phyloP scores from a whole-genome alignment of 2,888 invertebrate genomes.

The Mythimna loreyi region DNA sequence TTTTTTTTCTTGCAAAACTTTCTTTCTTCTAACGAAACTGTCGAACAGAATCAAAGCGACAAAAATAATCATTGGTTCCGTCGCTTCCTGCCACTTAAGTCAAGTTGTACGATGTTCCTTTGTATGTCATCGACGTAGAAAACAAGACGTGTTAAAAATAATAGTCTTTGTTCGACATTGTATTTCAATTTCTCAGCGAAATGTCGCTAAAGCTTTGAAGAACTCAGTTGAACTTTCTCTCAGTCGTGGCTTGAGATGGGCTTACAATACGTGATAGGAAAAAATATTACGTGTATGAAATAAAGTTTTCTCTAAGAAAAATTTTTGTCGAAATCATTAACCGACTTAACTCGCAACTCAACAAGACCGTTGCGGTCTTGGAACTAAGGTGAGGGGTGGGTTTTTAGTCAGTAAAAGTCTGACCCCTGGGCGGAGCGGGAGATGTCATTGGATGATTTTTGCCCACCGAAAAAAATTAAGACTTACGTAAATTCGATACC shows the following conservation, averaged over 20 bases:
- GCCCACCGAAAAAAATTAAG: too few species aligned
- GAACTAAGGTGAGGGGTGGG: too few species aligned
- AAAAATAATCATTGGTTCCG: conserved; percentile 30
- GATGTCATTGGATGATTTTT: too few species aligned
- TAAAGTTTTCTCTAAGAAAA: too few species aligned
- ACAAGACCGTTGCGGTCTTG: too few species aligned
- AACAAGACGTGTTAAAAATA: conserved; percentile 13
- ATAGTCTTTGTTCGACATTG: neutral
- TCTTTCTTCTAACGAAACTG: neutral
- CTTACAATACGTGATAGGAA: too few species aligned
- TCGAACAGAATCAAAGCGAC: neutral
- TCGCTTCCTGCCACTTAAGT: conserved; percentile 14
- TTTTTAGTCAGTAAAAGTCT: too few species aligned
- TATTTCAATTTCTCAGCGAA: conserved; percentile 44
- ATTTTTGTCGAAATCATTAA: too few species aligned
- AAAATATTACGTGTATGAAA: too few species aligned
- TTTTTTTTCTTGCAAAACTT: neutral
- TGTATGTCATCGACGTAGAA: conserved; percentile 23
- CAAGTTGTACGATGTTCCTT: conserved; percentile 29
- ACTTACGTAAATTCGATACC: too few species aligned
- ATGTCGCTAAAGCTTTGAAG: neutral
- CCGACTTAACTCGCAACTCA: too few species aligned
- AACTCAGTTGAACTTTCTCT: neutral
- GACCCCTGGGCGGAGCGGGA: too few species aligned
- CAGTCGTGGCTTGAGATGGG: neutral